Base-by-base conservation (phyloP, 2,888 invertebrate species). In the Neuroscelio doddi region DNA sequence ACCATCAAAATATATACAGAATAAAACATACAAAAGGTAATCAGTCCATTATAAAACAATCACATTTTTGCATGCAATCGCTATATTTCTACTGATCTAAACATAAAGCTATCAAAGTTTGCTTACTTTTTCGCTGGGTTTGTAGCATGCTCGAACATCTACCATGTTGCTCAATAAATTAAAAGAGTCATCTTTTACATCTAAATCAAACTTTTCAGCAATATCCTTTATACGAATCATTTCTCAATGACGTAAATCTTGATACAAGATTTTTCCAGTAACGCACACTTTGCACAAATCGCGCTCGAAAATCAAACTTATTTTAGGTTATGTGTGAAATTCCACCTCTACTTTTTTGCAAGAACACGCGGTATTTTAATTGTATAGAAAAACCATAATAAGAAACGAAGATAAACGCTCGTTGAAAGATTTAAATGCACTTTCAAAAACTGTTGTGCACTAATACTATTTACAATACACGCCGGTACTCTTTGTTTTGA, bases 101-200 rank as follows among this genome's bases (percentile, higher is more conserved):
- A 38, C 42, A 27, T 26, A 3, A 38, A 38, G 8, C 3, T 16
- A 5, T 8, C 1, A 24, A 10, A 38, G 9, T 12, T 26, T 16
- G 42, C 83, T 83, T 76, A 85, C 85, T 80, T 83, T 82, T 72
- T 85, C 83, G 67, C 76, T 80, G 45, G 85, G 85, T 58, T 85
- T 85, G 76, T 82, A 85, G 74, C 85, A 85, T 39, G 83, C 85
- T 70, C 85, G 78, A 58, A 82, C 82, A 76, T 85, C 85, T 71
- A 84, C 80, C 79, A 80, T 83, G 74, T 79, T 82, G 75, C 78
- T 82, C 76, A 82, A 75, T 69, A 82, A 74, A 70, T 74, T 74
- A 66, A 78, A 78, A 68, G 77, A 74, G 66, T 80, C 76, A 64
- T 80, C 78, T 21, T 74, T 71, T 44, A 51, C 46, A 52, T 80